These are phyloP conservation scores for Myotis lucifugus DNA, from an alignment of 2,113 vertebrate species.

Conservation along the genomic window DNA sequence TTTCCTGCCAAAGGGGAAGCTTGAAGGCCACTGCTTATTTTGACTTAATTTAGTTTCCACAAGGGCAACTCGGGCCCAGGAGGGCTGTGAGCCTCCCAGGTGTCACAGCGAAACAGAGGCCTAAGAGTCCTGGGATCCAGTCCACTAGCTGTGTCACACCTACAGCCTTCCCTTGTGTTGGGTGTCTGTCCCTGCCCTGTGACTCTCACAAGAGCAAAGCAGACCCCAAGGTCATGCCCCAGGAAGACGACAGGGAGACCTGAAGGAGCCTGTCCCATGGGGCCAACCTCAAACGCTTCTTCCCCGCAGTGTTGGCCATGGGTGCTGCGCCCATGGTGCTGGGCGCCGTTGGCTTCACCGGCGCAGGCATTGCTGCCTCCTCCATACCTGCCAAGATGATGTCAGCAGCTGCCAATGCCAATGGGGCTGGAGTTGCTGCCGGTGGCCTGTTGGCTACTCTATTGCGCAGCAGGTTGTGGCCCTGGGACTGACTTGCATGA, in stretches of 20 bases:
- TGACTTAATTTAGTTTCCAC: neutral
- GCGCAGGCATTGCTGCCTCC: neutral
- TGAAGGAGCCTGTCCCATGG: neutral
- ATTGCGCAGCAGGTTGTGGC: no score
- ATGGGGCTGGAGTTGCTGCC: fast-evolving
- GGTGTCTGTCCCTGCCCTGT: neutral
- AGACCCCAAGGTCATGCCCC: neutral
- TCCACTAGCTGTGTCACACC: neutral
- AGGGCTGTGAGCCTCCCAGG: neutral
- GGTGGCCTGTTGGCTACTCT: neutral
- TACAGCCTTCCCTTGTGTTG: neutral
- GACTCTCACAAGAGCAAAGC: neutral
- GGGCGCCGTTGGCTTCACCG: slow-evolving; percentile 20
- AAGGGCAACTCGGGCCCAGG: neutral
- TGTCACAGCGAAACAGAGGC: neutral
- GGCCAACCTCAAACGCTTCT: neutral
- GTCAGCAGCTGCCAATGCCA: neutral
- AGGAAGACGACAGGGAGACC: neutral
- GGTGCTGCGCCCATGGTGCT: neutral
- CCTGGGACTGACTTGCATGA: no score
- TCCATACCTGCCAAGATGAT: slow-evolving; percentile 58
- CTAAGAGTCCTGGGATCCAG: neutral
- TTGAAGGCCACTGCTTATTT: neutral
- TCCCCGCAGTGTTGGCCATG: neutral
- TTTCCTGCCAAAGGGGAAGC: neutral